A percentile compares a stretch with the other conserved stretches of the same genome.
These are phyloP conservation scores for Hozukius guyotensis DNA, from an alignment of 2,797 vertebrate species.

Conservation along the genomic window DNA sequence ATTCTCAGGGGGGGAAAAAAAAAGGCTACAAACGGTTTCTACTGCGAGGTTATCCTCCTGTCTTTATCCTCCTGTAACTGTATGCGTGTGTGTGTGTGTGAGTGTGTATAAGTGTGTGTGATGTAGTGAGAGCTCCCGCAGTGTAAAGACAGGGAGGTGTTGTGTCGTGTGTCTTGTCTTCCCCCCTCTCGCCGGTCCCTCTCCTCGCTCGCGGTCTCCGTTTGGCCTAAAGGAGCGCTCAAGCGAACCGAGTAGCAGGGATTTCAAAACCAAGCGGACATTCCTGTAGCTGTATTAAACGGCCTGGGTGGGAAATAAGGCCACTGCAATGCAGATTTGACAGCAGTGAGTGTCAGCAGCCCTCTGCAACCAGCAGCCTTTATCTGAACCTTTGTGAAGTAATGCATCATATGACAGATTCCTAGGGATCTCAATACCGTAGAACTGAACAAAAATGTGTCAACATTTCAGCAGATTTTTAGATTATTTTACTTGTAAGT, in stretches of 20 bases:
- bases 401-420: not conserved
- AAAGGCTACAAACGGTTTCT: conserved; percentile 24
- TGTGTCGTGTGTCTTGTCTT: conserved; percentile 45
- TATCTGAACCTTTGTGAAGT: conserved; percentile 1
- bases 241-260: conserved; percentile 24
- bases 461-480: not conserved
- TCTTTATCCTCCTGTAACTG: conserved; percentile 29
- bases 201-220: not conserved
- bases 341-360: conserved; percentile 5
- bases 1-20: conserved; percentile 26
- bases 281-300: conserved; percentile 35
- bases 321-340: conserved; percentile 43
- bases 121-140: conserved; percentile 46
- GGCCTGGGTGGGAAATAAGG: conserved; percentile 30
- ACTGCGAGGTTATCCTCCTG: conserved; percentile 49
- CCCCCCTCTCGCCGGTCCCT: not conserved
- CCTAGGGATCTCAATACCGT: not conserved
- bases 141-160: conserved; percentile 54
- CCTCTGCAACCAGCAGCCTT: not conserved
- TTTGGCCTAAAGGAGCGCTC: conserved; percentile 45
- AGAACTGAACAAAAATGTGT: too few species aligned
- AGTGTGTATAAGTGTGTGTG: conserved; percentile 22
- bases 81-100: conserved; percentile 2
- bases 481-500: not conserved
- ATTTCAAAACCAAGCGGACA: conserved; percentile 30